Evolutionary conservation across 1,140 invertebrate species (phyloP), one percentile per base, ranked within the genome.

Genomic region (Lerema accius): DNA sequence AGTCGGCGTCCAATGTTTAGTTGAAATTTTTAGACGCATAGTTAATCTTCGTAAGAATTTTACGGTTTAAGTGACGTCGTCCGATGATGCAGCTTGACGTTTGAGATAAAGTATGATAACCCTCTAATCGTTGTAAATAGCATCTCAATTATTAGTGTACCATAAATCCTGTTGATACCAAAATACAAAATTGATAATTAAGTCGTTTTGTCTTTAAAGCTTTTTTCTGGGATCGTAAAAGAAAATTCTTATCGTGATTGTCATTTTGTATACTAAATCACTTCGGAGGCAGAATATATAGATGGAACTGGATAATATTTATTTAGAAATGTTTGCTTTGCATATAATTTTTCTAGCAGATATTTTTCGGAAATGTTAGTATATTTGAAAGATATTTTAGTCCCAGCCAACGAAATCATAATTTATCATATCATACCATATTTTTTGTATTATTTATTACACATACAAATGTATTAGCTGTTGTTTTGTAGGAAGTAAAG

Each of bases 1-100:
- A 60, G 67, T 58, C 67, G 58, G 11, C 64, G 42, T 58, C 43
- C 26, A 64, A 63, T 51, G 37, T 28, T 63, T 14, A 53, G 26
- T 51, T 23, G 50, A 51, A 53, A 43, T 43, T 55, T 64, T 55
- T 63, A 40, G 50, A 40, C 17, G 60, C 48, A 23, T 23, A 39
- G 15, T 53, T 53, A 55, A 43, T 55, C 51, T 55, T 43, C 11
- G 19, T 55, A 28, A 42, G 51, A 55, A 55, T 55, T 26, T 58
- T 45, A 58, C 40, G 32, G 37, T 39, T 53, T 53, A 23, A 40
- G 37, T 40, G 14, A 53, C 15, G 14, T n/a, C 6, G 35, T 3
- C 49, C 15, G 15, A 43, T 43, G 43, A 53, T 40, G 16, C 35
- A 53, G 37, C 17, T 40, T 40, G 50, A 56, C 32, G 14, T 43